phyloP scores from a whole-genome alignment of 2,797 vertebrate genomes.

The Phalloptychus januarius region DNA sequence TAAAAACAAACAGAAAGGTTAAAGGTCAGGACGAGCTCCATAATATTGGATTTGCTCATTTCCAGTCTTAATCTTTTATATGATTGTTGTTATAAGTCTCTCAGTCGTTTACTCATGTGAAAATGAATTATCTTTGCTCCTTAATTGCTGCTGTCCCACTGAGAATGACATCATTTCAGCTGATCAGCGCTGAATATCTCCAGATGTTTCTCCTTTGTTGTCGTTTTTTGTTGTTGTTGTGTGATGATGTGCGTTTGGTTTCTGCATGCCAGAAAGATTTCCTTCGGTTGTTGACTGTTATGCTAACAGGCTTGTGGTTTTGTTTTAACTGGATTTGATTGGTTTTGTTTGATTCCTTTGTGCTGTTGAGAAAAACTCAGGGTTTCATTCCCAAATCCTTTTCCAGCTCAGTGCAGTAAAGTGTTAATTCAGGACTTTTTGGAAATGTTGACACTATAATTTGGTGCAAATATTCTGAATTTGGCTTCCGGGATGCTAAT shows the following conservation, averaged over 20 bases:
- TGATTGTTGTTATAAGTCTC: neutral
- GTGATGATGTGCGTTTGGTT: slow-evolving; percentile 17
- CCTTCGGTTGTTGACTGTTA: slow-evolving; percentile 12
- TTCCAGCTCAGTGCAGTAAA: neutral
- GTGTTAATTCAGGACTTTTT: neutral
- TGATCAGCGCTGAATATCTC: slow-evolving; percentile 33
- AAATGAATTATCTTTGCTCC: slow-evolving; percentile 19
- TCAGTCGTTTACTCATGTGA: slow-evolving; percentile 10
- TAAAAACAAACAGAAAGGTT: neutral
- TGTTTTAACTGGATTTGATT: slow-evolving; percentile 26
- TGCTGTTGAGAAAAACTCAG: slow-evolving; percentile 38
- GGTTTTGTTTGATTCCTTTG: slow-evolving; percentile 34
- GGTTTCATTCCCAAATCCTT: slow-evolving; percentile 58
- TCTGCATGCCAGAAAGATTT: slow-evolving; percentile 19
- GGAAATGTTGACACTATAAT: neutral
- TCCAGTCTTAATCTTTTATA: neutral
- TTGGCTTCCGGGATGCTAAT: neutral
- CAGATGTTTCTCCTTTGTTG: slow-evolving; percentile 2
- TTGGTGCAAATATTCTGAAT: neutral
- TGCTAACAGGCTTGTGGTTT: slow-evolving; percentile 17
- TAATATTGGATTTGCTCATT: neutral
- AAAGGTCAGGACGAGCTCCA: neutral
- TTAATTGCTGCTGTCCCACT: slow-evolving; percentile 34
- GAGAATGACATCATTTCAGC: slow-evolving; percentile 29
- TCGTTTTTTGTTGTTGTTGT: slow-evolving; percentile 22